Evolutionary conservation across 2,113 vertebrate genomes (phyloP), one percentile per base, ranked within the genome.

Genomic region (Scytalopus superciliaris): DNA sequence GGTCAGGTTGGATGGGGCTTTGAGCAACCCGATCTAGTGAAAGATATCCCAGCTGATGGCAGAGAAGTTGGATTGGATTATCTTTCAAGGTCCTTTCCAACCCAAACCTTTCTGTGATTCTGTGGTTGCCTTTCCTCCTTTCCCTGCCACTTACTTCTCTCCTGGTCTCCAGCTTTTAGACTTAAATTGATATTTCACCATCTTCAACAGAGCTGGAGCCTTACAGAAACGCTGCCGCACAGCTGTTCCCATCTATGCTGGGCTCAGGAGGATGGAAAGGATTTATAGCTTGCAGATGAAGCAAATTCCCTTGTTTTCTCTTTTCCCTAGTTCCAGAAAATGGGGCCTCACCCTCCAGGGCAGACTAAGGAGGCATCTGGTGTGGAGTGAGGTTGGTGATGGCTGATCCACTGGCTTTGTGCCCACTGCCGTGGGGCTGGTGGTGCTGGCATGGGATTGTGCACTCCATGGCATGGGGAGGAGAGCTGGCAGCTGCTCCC

Each of bases 251-350:
- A 0, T 84, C 90, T 67, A 0, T 33, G 25, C 82, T 81, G 74
- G 62, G 19, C 52, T 93, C 23, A 63, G 85, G 37, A 74, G 62
- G 72, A 78, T 84, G 44, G 50, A 47, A 81, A 81, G 64, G 56
- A 82, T 91, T 89, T 91, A 84, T 30, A 37, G 66, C 24, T 95
- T 95, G 62, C 69, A 91, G 74, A 75, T 87, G 81, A 93, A 81
- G 64, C 56, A 87, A 75, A 90, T 93, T 87, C 57, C 39, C 19
- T 44, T 81, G 84, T 53, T 16, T 68, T 21, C 27, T 87, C 30
- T 33, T 94, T 81, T 75, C 27, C 6, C 10, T 87, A 45, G 39
- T 72, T 56, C 66, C 33, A 63, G 45, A 78, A 84, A 74, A 85
- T 3, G 6, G 14, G 44, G 25, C 56, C 62, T 93, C 10, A 21